Conservation (phyloP, 1,140 invertebrate genomes). For the Habropoda laboriosa region DNA sequence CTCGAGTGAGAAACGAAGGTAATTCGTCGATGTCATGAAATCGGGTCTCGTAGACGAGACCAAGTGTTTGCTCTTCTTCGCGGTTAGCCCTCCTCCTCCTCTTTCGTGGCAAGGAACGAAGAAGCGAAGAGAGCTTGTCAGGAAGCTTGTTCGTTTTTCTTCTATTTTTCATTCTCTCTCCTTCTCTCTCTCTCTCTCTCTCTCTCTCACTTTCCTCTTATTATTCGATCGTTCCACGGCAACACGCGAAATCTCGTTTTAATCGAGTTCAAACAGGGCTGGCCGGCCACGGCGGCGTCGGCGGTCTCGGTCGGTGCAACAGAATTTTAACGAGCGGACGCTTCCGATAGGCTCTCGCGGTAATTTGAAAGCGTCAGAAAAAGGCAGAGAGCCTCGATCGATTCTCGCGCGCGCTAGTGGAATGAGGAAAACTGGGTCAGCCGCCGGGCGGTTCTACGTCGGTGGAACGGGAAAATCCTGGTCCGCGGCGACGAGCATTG, state of each 20-base stretch:
- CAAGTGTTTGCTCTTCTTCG: constrained; percentile 17
- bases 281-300: neutral
- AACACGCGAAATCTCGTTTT: constrained; percentile 46
- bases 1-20: neutral
- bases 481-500: too few relatives aligned
- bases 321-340: constrained; percentile 48
- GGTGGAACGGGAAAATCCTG: constrained; percentile 21
- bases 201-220: constrained; percentile 4
- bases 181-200: neutral
- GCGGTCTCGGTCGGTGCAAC: constrained; percentile 25
- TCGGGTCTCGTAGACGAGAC: neutral
- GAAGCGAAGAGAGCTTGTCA: neutral
- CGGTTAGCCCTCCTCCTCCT: neutral
- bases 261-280: constrained; percentile 28
- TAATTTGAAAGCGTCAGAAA: constrained; percentile 37
- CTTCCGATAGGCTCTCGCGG: constrained; percentile 35
- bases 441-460: neutral
- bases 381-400: constrained; percentile 40
- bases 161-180: neutral
- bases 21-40: constrained; percentile 22
- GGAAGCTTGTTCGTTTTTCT: constrained; percentile 16
- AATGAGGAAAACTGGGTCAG: constrained; percentile 26
- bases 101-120: neutral
- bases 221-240: neutral
- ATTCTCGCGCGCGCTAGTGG: neutral